Evolutionary conservation across 2,888 invertebrate species (phyloP), one percentile per base, ranked within the genome.

Genomic region (Ophion costatus): DNA sequence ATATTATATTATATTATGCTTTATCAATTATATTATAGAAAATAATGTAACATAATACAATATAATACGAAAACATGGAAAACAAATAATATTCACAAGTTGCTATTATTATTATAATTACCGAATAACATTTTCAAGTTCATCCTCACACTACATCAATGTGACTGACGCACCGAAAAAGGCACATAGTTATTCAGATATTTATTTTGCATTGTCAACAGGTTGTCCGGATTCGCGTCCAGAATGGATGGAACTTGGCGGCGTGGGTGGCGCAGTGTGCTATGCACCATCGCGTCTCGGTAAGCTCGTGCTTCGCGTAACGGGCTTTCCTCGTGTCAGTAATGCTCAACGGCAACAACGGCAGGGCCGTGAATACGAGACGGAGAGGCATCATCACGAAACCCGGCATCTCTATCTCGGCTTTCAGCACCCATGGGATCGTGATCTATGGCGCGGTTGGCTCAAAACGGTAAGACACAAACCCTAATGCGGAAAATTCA

Each of bases 391-490:
- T 88, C 91, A 92, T 84, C 89, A 89, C 17, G 93, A 93, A 71
- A 92, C 93, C 56, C 94, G 95, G 89, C 95, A 96, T 89, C 93
- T 96, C 67, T 96, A 96, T 90, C 94, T 96, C 2, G 96, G 96
- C 74, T 96, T 96, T 92, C 95, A 95, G 87, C 95, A 95, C 64
- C 94, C 95, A 85, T 96, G 96, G 96, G 96, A 96, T 90, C 94
- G 96, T 88, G 96, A 96, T 88, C 94, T 96, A 90, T 96, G 96
- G 96, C 95, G 95, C 86, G 94, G 94, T 88, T 96, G 96, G 96
- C 92, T 96, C 10, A 95, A 95, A 92, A 95, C 95, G 95, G 96
- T 96, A 93, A 90, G 88, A 61, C 7, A 45, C 45, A 17, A 70
- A 11, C 5, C 17, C 14, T 29, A 29, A 0, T 9, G 5, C 6